Percentiles rank a stretch among this genome's conserved stretches.
Conservation (phyloP, 2,888 invertebrate species). For the Deilephila elpenor region DNA sequence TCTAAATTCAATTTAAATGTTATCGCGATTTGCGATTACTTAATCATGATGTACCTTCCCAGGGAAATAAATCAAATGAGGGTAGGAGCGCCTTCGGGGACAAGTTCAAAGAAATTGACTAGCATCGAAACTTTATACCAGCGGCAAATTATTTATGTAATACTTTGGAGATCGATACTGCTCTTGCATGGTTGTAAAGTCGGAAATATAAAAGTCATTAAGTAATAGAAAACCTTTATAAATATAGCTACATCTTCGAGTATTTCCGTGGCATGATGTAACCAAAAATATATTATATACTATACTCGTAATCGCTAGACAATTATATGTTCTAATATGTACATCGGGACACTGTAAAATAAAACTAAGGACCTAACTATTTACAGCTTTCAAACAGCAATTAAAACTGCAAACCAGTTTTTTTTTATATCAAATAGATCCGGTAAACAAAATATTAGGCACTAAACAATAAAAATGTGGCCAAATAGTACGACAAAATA, state of each 20-base stretch:
- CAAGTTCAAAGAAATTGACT: background rate
- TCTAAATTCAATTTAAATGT: slow-evolving; percentile 36
- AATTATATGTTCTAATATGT: too few relatives aligned
- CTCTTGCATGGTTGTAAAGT: background rate
- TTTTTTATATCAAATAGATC: too few relatives aligned
- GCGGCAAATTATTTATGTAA: background rate
- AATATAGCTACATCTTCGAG: too few relatives aligned
- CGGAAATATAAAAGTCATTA: background rate
- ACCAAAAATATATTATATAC: too few relatives aligned
- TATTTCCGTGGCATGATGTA: too few relatives aligned
- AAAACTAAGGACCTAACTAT: too few relatives aligned
- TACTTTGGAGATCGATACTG: background rate
- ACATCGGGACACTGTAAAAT: too few relatives aligned
- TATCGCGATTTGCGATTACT: slow-evolving; percentile 28
- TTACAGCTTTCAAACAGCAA: too few relatives aligned
- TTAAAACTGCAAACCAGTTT: too few relatives aligned
- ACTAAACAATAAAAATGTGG: background rate
- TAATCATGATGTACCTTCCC: slow-evolving; percentile 19
- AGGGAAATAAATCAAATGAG: slow-evolving; percentile 14
- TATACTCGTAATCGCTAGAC: too few relatives aligned
- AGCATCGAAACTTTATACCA: background rate
- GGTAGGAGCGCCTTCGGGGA: background rate
- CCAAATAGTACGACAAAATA: background rate
- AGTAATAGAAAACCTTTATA: background rate
- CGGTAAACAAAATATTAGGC: too few relatives aligned